Conservation (phyloP, 2,888 invertebrate genomes). For the Sinohyriopsis cumingii region DNA sequence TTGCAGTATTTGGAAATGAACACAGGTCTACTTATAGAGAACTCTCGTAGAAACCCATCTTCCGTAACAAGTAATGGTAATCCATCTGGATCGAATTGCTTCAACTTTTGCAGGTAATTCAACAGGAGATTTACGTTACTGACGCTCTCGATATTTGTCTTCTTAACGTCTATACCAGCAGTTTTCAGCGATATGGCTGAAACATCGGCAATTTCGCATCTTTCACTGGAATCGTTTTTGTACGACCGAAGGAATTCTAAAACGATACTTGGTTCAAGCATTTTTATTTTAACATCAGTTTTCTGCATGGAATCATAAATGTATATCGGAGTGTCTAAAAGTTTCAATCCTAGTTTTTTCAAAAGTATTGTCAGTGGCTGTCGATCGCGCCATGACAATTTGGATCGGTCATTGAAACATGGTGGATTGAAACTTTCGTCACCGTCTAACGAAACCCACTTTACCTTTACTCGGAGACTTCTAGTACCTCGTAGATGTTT, state of each 20-base stretch:
- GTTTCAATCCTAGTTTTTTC: conserved; percentile 12
- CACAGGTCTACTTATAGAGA: conserved; percentile 26
- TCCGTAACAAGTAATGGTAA: conserved; percentile 49
- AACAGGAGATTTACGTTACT: conserved; percentile 21
- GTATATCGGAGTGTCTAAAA: conserved; percentile 11
- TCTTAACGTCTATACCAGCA: too few species aligned
- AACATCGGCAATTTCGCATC: too few species aligned
- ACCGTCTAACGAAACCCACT: too few species aligned
- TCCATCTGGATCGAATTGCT: conserved; percentile 30
- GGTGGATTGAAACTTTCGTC: too few species aligned
- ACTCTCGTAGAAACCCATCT: conserved; percentile 34
- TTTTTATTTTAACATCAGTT: background rate
- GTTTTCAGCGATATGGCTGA: too few species aligned
- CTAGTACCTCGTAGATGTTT: background rate
- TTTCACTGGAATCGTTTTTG: background rate
- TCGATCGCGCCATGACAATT: too few species aligned
- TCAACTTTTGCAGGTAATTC: conserved; percentile 30
- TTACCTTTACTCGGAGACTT: too few species aligned
- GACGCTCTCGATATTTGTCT: background rate
- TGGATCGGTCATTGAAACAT: too few species aligned
- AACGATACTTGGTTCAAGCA: conserved; percentile 6
- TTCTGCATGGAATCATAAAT: conserved; percentile 10
- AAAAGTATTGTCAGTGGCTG: too few species aligned
- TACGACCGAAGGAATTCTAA: conserved; percentile 12
- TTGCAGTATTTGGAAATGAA: conserved; percentile 22